These are phyloP conservation scores for Camelus dromedarius DNA, from an alignment of 2,113 vertebrate genomes.

Conservation along the genomic window DNA sequence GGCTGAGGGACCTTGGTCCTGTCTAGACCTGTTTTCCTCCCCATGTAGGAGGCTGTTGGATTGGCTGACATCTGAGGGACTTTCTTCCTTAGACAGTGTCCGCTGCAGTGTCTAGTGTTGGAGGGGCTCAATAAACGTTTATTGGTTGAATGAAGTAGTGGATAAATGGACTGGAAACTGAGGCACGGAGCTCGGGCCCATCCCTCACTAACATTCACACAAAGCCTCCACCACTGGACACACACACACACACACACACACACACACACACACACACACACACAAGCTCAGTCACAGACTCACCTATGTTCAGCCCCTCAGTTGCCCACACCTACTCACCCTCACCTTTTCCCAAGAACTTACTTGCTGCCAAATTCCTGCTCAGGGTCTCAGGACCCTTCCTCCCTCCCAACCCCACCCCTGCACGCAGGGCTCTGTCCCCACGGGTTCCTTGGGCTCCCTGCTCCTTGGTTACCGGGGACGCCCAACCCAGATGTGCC, in stretches of 20 bases:
- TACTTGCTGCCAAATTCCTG: not conserved
- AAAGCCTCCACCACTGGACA: not conserved
- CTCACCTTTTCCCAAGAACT: not conserved
- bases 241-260: not conserved
- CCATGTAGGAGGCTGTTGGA: not conserved
- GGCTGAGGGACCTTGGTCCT: not conserved
- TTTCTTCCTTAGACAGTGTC: not conserved
- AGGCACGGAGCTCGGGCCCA: not conserved
- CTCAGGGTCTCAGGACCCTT: not conserved
- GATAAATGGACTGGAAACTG: not conserved
- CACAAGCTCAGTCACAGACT: not conserved
- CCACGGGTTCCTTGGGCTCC: not conserved
- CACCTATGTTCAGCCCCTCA: not conserved
- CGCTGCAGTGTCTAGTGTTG: not conserved
- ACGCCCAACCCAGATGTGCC: not conserved
- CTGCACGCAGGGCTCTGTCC: accelerated
- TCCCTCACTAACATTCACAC: accelerated
- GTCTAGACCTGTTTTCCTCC: not conserved
- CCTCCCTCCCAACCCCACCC: not conserved
- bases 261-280: not conserved
- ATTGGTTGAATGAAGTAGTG: not conserved
- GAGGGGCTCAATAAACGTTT: not conserved
- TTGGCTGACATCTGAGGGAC: not conserved
- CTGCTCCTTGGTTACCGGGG: not conserved
- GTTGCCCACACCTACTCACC: not conserved